Evolutionary conservation across 2,113 vertebrate genomes (phyloP).

Genomic region (Brienomyrus brachyistius): DNA sequence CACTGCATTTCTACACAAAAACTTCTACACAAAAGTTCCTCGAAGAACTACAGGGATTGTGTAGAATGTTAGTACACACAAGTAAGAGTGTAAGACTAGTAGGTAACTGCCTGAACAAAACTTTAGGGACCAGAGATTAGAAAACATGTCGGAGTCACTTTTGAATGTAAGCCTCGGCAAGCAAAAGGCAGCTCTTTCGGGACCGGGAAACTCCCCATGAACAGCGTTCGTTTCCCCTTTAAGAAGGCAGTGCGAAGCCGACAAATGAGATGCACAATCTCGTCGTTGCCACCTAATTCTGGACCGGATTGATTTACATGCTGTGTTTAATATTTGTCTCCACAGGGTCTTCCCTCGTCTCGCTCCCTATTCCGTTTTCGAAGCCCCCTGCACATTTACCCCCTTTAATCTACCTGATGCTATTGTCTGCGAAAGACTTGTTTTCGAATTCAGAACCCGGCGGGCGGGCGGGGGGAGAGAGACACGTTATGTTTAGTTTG

Average conservation of each 20-base stretch:
- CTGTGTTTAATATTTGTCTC: slow-evolving; percentile 50
- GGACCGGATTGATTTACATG: slow-evolving; percentile 51
- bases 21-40: background rate
- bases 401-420: slow-evolving; percentile 25
- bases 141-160: background rate
- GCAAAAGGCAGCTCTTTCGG: background rate
- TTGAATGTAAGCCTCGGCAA: background rate
- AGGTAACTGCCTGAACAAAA: background rate
- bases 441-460: slow-evolving; percentile 32
- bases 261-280: slow-evolving; percentile 57
- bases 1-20: background rate
- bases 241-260: slow-evolving; percentile 40
- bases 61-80: background rate
- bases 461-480: slow-evolving; percentile 10
- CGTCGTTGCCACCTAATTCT: slow-evolving; percentile 42
- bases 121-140: background rate
- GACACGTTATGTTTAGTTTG: slow-evolving; percentile 25
- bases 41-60: background rate
- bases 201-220: background rate
- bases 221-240: background rate
- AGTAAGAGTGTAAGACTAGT: background rate
- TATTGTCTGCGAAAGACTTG: slow-evolving; percentile 11
- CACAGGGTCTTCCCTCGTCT: slow-evolving; percentile 20
- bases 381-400: slow-evolving; percentile 26
- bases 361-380: slow-evolving; percentile 8